Evolutionary conservation across 2,113 vertebrate genomes (phyloP), one percentile per base, ranked within the genome.

Genomic region (Labeo catla): DNA sequence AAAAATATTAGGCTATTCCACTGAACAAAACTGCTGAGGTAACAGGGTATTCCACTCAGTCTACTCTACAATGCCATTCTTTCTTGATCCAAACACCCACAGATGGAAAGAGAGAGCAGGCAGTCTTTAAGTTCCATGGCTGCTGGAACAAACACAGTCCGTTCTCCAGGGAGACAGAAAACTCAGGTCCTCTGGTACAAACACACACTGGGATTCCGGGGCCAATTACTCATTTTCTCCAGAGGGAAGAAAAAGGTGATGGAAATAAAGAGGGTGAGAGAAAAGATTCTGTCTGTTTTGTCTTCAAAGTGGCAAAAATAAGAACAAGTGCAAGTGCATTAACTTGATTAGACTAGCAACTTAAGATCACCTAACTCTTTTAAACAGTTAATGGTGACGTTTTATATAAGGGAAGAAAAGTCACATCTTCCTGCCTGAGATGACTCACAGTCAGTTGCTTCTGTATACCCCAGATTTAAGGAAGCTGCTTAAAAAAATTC

Each of bases 81-180:
- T 57, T 85, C 81, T 23, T 36, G 28, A 66, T 84, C 36, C 85
- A 76, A 45, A 36, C 82, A 54, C 78, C 83, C 85, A 86, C 82
- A 76, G 39, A 82, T 3, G 81, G 49, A 52, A 63, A 57, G 50
- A 80, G 47, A 66, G 66, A 76, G 61, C 61, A 79, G 36, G 80
- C 86, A 50, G 15, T 39, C 45, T 83, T 61, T 45, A 72, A 28
- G 85, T 89, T 65, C 86, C 90, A 65, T 76, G 52, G 34, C 59
- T 76, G 87, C 76, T 81, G 87, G 72, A 89, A 49, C 70, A 87
- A 89, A 86, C 84, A 36, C 66, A 79, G 57, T 19, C 59, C 12
- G 15, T 77, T 86, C 86, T 88, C 89, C 79, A 45, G 76, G 87
- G 87, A 86, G 80, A 90, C 54, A 59, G 76, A 81, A 70, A 76